Base-by-base conservation (phyloP, 2,113 vertebrate genomes). In the Rhabdomys dilectus region DNA sequence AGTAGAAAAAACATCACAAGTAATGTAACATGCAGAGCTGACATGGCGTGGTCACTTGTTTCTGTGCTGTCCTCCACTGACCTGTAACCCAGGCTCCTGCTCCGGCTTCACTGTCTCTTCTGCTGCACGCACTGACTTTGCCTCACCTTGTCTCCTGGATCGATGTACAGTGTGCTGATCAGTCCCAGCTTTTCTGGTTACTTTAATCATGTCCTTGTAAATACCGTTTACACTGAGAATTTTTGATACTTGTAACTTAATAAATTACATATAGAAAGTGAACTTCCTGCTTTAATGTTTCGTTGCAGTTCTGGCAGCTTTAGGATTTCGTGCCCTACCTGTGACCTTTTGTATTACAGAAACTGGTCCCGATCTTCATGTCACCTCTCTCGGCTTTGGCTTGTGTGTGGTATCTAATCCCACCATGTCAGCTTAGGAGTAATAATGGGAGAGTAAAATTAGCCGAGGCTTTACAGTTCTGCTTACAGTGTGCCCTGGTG, bases 11-110 rank as follows among this genome's bases (percentile, higher is more conserved):
- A 16, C n/a, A 92, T 56, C 36, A 5, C 3, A 22, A 70, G 10
- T 58, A 7, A 64, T 19, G 8, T 19, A 5, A 3, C 56, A 4
- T 29, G 9, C 56, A 34, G 56, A 75, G 39, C 21, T n/a, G 76
- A 15, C 2, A 3, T 7, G 15, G 0, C 4, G 10, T 62, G 22
- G 2, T 17, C 29, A 51, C 21, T 26, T 12, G 36, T 70, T 70
- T 19, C 77, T 34, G 5, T 1, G 15, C 1, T 15, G 13, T 8
- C 53, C 19, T 0, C 10, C 26, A 26, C 10, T 22, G 11, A n/a
- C 48, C 2, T 1, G 5, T 7, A 1, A 1, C 12, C 86, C 12
- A 29, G 39, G 15, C 3, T 12, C 26, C 0, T 13, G 15, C 8
- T 81, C 26, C 34, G 0, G 29, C 36, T 48, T 39, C 56, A 29